Percentiles rank a stretch among this genome's conserved stretches.
Conservation (phyloP, 2,888 invertebrate genomes). For the Stenchaetothrips biformis region DNA sequence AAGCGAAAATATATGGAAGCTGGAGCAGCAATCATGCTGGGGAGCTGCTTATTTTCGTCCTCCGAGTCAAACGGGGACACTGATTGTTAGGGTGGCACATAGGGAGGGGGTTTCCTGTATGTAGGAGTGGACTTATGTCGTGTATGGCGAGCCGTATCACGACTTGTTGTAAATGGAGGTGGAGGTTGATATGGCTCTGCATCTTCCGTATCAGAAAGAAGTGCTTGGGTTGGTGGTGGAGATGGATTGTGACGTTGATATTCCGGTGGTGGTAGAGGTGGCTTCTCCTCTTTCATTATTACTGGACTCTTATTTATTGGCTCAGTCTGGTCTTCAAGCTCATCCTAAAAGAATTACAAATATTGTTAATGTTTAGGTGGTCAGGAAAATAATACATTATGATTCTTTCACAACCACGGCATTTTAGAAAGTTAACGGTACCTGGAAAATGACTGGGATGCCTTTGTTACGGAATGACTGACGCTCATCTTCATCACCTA, state of each 20-base stretch:
- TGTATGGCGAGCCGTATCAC: conserved; percentile 67
- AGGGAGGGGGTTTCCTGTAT: conserved; percentile 93
- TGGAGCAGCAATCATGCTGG: background rate
- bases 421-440: background rate
- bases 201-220: conserved; percentile 45
- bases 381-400: conserved; percentile 6
- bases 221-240: conserved; percentile 46
- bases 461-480: conserved; percentile 76
- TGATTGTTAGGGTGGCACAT: conserved; percentile 85
- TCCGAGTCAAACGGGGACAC: conserved; percentile 28
- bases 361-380: background rate
- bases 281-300: conserved; percentile 91
- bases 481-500: conserved; percentile 71
- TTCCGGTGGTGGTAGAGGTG: conserved; percentile 81
- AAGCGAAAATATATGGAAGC: conserved; percentile 1
- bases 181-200: conserved; percentile 83
- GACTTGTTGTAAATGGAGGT: conserved; percentile 71
- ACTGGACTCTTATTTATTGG: conserved; percentile 87
- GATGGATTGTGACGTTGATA: conserved; percentile 52
- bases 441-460: conserved; percentile 91
- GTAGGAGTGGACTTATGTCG: conserved; percentile 82
- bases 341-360: conserved; percentile 55
- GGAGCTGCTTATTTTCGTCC: conserved; percentile 9
- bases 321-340: conserved; percentile 82
- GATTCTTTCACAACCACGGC: background rate